These are phyloP conservation scores for Penaeus indicus DNA, from an alignment of 1,140 invertebrate genomes.

Conservation along the genomic window DNA sequence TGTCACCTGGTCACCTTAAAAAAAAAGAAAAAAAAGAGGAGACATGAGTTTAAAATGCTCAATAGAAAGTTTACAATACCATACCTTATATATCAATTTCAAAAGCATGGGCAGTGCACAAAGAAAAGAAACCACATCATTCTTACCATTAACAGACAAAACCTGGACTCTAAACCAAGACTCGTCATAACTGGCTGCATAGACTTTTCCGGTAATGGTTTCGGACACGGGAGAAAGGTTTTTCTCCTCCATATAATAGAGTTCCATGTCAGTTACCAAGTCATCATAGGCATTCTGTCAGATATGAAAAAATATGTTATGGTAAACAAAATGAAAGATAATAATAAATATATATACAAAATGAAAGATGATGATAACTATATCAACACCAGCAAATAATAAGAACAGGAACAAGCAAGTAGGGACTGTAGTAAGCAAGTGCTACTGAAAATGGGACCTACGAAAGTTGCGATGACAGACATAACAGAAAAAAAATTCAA, in stretches of 20 bases:
- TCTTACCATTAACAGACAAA: slow-evolving; percentile 70
- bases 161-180: slow-evolving; percentile 77
- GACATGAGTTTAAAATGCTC: neutral
- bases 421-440: too few species aligned
- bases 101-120: neutral
- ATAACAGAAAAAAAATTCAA: neutral
- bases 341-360: neutral
- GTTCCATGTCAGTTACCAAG: slow-evolving; percentile 74
- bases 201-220: slow-evolving; percentile 72
- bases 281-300: slow-evolving; percentile 67
- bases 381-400: neutral
- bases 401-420: too few species aligned
- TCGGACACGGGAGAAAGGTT: slow-evolving; percentile 60
- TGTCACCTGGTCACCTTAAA: slow-evolving; percentile 66
- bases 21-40: neutral
- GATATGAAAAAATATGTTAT: slow-evolving; percentile 42
- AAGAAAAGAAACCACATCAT: slow-evolving; percentile 17
- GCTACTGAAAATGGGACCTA: too few species aligned
- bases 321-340: neutral
- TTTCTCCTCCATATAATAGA: slow-evolving; percentile 72
- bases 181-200: slow-evolving; percentile 75
- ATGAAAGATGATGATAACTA: neutral
- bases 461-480: too few species aligned
- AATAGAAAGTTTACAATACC: neutral
- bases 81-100: neutral